Base-by-base conservation (phyloP, 2,797 vertebrate genomes). In the Gymnocypris eckloni region DNA sequence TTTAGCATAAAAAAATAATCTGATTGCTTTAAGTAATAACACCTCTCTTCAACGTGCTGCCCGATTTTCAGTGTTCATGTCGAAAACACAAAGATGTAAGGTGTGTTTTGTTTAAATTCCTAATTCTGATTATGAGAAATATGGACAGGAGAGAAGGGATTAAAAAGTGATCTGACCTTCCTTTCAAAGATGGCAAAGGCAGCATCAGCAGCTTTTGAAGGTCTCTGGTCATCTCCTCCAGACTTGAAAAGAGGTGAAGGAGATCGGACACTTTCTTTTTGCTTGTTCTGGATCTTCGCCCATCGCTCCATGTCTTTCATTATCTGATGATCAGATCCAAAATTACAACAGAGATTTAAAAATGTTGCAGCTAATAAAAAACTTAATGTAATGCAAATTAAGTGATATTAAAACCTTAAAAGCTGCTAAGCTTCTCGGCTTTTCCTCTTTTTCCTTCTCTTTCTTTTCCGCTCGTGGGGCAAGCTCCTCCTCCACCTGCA, bases 281-380 rank as follows among this genome's bases (percentile, higher is more conserved):
- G 95, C 2, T 95, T 95, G 88, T 96, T 96, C 90, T 96, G 96
- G 88, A 96, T 96, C 91, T 96, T 96, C 6, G 96, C 96, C 96
- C 96, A 96, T 72, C 96, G 95, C 89, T 96, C 96, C 96, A 96
- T 96, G 87, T 96, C 96, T 90, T 96, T 96, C 95, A 96, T 96
- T 83, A 96, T 96, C 96, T 96, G 89, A 92, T 88, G 86, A 45
- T 67, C 56, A 22, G 69, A 86, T 41, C 3, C 39, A 75, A 80
- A 28, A 56, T 11, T 37, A 78, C 45, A 25, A 83, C 20, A 52
- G 18, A 73, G 13, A 45, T 56, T 59, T 20, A 13, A 50, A n/a
- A 22, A 48, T 28, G 3, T 66, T 20, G 25, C 12, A 8, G 8
- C 16, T 48, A 52, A 54, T n/a, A 22, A 66, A 69, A 13, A 4